Evolutionary conservation across 1,140 invertebrate species (phyloP).

Genomic region (Belonocnema kinseyi): DNA sequence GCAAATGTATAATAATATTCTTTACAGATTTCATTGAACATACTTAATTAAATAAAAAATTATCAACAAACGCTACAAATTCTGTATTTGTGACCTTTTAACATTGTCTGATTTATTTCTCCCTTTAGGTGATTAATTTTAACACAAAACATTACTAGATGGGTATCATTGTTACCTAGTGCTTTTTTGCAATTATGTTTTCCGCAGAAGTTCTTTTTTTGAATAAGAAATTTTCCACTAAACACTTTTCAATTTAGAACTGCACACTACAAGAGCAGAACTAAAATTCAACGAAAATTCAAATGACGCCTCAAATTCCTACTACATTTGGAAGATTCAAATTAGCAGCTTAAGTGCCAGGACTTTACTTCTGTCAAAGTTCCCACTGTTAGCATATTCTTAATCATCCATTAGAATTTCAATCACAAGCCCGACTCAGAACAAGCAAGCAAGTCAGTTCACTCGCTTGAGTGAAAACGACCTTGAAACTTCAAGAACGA

Average conservation of each 20-base stretch:
- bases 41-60: too few relatives aligned
- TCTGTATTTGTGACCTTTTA: too few relatives aligned
- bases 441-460: not conserved
- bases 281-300: not conserved
- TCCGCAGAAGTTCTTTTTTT: too few relatives aligned
- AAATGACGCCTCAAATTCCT: not conserved
- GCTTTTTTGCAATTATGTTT: too few relatives aligned
- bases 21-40: too few relatives aligned
- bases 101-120: too few relatives aligned
- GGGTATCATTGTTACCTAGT: too few relatives aligned
- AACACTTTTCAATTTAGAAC: too few relatives aligned
- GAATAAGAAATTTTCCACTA: not conserved
- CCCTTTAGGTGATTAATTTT: too few relatives aligned
- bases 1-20: too few relatives aligned
- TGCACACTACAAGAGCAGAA: not conserved
- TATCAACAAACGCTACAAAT: too few relatives aligned
- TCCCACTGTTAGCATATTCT: slow-evolving; percentile 7
- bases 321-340: not conserved
- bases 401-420: slow-evolving; percentile 1
- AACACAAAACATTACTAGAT: too few relatives aligned
- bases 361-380: slow-evolving; percentile 5
- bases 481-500: not conserved
- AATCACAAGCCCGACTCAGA: not conserved
- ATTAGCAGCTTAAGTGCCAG: not conserved
- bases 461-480: not conserved